These are phyloP conservation scores for Papilio machaon DNA, from an alignment of 1,140 invertebrate genomes.

Conservation along the genomic window DNA sequence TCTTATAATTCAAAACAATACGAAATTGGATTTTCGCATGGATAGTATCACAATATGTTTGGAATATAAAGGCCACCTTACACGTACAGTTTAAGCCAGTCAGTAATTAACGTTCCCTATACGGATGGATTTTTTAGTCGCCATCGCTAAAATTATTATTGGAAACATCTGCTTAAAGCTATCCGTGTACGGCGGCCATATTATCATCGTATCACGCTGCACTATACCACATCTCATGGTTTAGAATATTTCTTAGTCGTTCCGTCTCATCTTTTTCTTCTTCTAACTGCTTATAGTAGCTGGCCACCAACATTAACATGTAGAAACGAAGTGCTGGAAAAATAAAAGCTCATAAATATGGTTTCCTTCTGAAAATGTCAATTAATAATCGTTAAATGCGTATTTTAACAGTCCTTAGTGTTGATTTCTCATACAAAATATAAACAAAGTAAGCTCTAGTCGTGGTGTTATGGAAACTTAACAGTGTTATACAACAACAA, in stretches of 20 bases:
- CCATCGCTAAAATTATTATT: neutral
- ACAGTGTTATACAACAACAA: too few species aligned
- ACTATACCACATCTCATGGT: slow-evolving; percentile 60
- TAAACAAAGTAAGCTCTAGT: too few species aligned
- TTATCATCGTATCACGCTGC: slow-evolving; percentile 41
- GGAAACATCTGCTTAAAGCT: neutral
- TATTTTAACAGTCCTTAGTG: too few species aligned
- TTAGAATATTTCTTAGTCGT: slow-evolving; percentile 50
- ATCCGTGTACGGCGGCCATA: neutral
- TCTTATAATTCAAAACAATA: too few species aligned
- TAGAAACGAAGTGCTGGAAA: slow-evolving; percentile 69
- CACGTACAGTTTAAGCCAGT: neutral
- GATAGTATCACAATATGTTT: neutral
- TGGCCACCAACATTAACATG: slow-evolving; percentile 69
- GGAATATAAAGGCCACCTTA: neutral
- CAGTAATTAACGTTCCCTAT: neutral
- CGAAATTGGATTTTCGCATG: too few species aligned
- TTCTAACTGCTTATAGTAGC: slow-evolving; percentile 61
- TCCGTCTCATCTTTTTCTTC: slow-evolving; percentile 57
- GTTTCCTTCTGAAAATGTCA: too few species aligned
- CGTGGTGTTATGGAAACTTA: too few species aligned
- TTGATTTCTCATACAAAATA: too few species aligned
- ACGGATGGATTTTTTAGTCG: neutral
- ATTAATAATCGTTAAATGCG: too few species aligned
- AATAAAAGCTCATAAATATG: neutral